Percentiles rank a stretch among this genome's conserved stretches.
These are phyloP conservation scores for Dicrurus megarhynchus DNA, from an alignment of 2,113 vertebrate genomes.

Conservation along the genomic window DNA sequence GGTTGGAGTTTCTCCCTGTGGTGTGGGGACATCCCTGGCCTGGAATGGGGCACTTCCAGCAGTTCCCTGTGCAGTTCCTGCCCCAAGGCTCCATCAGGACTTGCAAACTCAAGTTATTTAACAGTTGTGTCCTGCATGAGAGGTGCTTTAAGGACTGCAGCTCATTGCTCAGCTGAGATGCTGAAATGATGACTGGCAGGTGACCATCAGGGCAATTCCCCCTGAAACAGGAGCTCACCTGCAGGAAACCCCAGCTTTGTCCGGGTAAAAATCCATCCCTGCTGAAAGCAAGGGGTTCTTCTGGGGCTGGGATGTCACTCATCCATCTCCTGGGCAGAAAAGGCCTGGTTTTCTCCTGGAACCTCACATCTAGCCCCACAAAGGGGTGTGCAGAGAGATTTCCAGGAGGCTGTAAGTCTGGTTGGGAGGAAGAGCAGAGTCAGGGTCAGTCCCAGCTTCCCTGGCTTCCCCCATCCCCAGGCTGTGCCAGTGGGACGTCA, in stretches of 20 bases:
- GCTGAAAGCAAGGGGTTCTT: not conserved
- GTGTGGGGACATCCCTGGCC: not conserved
- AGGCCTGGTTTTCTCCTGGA: not conserved
- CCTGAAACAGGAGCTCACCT: not conserved
- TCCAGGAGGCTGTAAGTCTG: not conserved
- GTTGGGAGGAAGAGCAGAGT: not conserved
- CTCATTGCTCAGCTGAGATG: not conserved
- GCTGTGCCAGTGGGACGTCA: fast-evolving
- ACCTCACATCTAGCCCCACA: not conserved
- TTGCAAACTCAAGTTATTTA: not conserved
- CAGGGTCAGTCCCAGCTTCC: not conserved
- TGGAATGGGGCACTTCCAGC: not conserved
- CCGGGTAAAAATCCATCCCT: not conserved
- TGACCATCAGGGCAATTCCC: not conserved
- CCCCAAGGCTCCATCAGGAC: not conserved
- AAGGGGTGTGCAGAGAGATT: not conserved
- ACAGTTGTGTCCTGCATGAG: not conserved
- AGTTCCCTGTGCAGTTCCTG: not conserved
- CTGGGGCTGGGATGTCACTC: not conserved
- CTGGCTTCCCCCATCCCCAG: not conserved
- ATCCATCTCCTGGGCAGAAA: not conserved
- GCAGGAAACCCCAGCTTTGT: not conserved
- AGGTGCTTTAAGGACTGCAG: not conserved
- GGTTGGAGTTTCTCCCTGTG: not conserved
- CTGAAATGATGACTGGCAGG: not conserved